Evolutionary conservation across 2,888 invertebrate species (phyloP), one percentile per base, ranked within the genome.

Genomic region (Xanthorhoe designata): DNA sequence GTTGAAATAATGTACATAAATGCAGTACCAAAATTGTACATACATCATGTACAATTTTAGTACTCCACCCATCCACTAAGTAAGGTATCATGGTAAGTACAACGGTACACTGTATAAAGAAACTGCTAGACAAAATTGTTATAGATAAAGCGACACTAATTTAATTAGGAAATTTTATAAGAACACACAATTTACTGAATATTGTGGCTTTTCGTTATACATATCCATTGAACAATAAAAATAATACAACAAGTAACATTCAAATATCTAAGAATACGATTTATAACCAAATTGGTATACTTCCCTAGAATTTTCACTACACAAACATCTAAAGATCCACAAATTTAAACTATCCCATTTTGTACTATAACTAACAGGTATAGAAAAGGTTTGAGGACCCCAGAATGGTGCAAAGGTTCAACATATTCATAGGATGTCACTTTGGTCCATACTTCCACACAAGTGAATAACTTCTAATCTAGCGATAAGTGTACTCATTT

Each of bases 401-500:
- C 9, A 13, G 38, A 42, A 13, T 42, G 13, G 51, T 19, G 6
- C 35, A 19, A 15, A 38, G 5, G 17, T 35, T 50, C 19, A 18
- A 9, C 13, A 5, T 58, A 56, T 49, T 51, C 59, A 42, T 59
- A 59, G 38, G 50, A 59, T 59, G 38, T n/a, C 51, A 51, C 51
- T 38, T 59, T 59, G 59, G 59, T 59, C 59, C 51, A 59, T 42
- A 42, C 9, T 59, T 42, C 38, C 59, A 24, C 45, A 45, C 15
- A 47, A 47, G 47, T 8, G 6, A 17, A 13, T 18, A 32, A 6
- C 6, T 32, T 32, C 32, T 32, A 6, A 32, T 32, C 5, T 7
- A 32, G 32, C 7, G 5, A 24, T 3, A 32, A 32, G 32, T 5
- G 8, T 32, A 32, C 32, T 32, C 5, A 7, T 32, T 32, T 7